These are phyloP conservation scores for Diadegma fenestrale DNA, from an alignment of 2,888 invertebrate genomes.

Conservation along the genomic window DNA sequence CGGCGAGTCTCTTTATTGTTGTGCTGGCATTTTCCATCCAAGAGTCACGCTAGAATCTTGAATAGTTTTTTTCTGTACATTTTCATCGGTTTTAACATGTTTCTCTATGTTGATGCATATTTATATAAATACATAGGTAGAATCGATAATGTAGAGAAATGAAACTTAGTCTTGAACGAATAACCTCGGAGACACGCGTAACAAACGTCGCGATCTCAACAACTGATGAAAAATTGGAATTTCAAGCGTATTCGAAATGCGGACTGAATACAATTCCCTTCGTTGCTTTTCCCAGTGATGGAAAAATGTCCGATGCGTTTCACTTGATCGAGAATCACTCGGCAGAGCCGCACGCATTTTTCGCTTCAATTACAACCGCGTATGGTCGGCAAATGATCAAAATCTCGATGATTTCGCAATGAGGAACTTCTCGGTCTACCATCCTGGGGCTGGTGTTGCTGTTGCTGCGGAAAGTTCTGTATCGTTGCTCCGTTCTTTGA, in stretches of 20 bases:
- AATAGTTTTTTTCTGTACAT: neutral
- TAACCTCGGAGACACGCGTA: neutral
- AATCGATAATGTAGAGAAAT: constrained; percentile 12
- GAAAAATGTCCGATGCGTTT: neutral
- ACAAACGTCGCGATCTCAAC: neutral
- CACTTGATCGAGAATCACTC: neutral
- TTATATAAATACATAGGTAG: constrained; percentile 7
- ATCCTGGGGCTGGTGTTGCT: constrained; percentile 76
- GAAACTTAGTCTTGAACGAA: constrained; percentile 1
- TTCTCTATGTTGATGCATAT: neutral
- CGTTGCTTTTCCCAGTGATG: neutral
- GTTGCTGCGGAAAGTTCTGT: constrained; percentile 80
- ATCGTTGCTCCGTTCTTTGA: constrained; percentile 86
- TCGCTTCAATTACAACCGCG: constrained; percentile 85
- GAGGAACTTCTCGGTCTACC: constrained; percentile 82
- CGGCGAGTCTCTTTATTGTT: constrained; percentile 11
- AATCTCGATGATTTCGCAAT: constrained; percentile 85
- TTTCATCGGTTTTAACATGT: neutral
- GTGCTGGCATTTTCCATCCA: neutral
- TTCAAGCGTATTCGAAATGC: neutral
- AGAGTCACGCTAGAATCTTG: neutral
- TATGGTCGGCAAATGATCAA: constrained; percentile 91
- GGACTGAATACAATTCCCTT: neutral
- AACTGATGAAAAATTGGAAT: neutral
- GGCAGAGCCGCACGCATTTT: neutral